Conservation (phyloP, 2,888 invertebrate species). For the Lithophane semibrunnea region DNA sequence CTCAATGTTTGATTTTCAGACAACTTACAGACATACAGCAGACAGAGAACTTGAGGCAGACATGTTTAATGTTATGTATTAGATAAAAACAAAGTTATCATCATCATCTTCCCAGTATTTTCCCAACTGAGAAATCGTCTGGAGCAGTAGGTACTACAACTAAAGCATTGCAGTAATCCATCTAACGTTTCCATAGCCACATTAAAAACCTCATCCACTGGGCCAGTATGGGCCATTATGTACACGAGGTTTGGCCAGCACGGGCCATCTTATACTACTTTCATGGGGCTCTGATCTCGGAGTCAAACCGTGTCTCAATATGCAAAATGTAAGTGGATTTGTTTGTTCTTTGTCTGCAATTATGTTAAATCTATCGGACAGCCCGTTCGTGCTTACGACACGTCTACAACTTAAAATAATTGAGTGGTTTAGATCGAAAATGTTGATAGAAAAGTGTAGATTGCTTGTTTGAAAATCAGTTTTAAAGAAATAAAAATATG, state of each 20-base stretch:
- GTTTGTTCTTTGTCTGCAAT: constrained; percentile 55
- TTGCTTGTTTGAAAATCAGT: no score
- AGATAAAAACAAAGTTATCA: background rate
- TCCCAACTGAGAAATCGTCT: background rate
- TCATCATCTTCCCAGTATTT: background rate
- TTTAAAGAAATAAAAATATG: no score
- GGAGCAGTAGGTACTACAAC: background rate
- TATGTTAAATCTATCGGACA: constrained; percentile 51
- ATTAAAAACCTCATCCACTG: no score
- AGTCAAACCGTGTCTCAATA: constrained; percentile 34
- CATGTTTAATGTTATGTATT: background rate
- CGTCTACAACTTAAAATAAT: constrained; percentile 51
- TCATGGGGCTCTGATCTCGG: background rate
- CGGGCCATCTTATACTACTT: background rate
- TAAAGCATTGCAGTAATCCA: background rate
- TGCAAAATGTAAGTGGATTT: constrained; percentile 50
- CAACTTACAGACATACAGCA: background rate
- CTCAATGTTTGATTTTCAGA: no score
- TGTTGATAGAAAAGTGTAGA: constrained; percentile 12
- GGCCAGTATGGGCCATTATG: background rate
- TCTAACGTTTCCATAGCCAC: background rate
- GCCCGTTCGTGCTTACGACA: constrained; percentile 42
- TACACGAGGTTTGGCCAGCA: background rate
- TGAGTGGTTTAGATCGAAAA: constrained; percentile 20
- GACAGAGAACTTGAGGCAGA: no score